Conservation (phyloP, 2,888 invertebrate species). For the Drosophila neonasuta region DNA sequence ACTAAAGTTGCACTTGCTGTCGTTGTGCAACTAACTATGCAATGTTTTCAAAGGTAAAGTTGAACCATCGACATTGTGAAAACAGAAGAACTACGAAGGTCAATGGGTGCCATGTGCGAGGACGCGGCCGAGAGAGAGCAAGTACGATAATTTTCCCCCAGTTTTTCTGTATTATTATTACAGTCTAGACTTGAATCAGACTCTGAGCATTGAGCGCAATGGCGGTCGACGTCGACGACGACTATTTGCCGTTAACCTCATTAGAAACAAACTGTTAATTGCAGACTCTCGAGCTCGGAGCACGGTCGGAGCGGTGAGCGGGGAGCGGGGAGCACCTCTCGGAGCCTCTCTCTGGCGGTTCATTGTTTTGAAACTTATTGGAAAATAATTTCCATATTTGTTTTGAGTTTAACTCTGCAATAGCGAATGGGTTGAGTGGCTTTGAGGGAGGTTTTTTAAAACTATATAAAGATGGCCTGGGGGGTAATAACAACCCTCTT, state of each 20-base stretch:
- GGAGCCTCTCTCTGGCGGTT: slow-evolving; percentile 3
- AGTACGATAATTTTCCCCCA: slow-evolving; percentile 41
- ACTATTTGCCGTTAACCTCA: slow-evolving; percentile 72
- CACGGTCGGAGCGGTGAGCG: slow-evolving; percentile 1
- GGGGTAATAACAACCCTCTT: slow-evolving; percentile 42
- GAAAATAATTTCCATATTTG: slow-evolving; percentile 70
- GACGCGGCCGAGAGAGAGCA: slow-evolving; percentile 1
- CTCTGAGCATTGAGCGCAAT: slow-evolving; percentile 52
- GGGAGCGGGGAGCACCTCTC: background rate
- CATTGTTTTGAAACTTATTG: slow-evolving; percentile 66
- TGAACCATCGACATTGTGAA: slow-evolving; percentile 17
- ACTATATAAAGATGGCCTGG: slow-evolving; percentile 11
- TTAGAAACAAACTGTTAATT: slow-evolving; percentile 63
- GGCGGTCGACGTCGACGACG: slow-evolving; percentile 45
- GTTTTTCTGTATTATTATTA: slow-evolving; percentile 28
- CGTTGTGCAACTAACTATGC: slow-evolving; percentile 1
- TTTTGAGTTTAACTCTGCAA: slow-evolving; percentile 28
- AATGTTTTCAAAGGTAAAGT: slow-evolving; percentile 25
- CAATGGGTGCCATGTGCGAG: slow-evolving; percentile 18
- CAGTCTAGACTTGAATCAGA: slow-evolving; percentile 72
- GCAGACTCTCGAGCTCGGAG: slow-evolving; percentile 27
- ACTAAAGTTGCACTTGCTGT: background rate
- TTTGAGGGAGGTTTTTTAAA: slow-evolving; percentile 34
- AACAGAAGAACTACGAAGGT: slow-evolving; percentile 22
- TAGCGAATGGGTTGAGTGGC: slow-evolving; percentile 8